These are phyloP conservation scores for Rosalia funebris DNA, from an alignment of 2,888 invertebrate species.

Conservation along the genomic window DNA sequence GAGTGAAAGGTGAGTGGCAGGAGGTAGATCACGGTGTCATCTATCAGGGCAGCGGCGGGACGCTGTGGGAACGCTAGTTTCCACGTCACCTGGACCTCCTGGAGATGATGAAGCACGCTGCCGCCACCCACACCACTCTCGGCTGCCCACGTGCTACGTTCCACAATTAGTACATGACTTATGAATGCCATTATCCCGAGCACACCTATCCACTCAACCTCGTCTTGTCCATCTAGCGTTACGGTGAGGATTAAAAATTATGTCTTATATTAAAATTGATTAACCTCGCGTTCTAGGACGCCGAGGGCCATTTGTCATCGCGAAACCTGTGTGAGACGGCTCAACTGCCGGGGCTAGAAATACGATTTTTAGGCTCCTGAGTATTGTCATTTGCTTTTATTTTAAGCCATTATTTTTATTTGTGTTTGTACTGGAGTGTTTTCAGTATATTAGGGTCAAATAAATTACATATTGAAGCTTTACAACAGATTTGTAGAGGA, in stretches of 20 bases:
- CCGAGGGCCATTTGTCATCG: neutral
- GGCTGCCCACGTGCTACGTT: slow-evolving; percentile 26
- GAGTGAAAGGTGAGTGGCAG: slow-evolving; percentile 50
- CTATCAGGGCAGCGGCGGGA: slow-evolving; percentile 54
- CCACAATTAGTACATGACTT: slow-evolving; percentile 48
- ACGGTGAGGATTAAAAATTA: slow-evolving; percentile 43
- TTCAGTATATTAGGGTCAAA: too few relatives aligned
- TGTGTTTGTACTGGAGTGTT: too few relatives aligned
- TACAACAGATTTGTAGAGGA: too few relatives aligned
- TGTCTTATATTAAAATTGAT: slow-evolving; percentile 43
- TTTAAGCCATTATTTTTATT: too few relatives aligned
- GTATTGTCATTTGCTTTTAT: too few relatives aligned
- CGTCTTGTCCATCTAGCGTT: slow-evolving; percentile 45
- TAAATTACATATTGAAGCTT: too few relatives aligned
- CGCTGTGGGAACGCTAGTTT: slow-evolving; percentile 57
- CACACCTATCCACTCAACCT: slow-evolving; percentile 45
- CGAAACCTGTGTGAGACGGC: neutral
- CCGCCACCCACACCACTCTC: slow-evolving; percentile 49
- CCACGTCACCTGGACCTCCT: slow-evolving; percentile 60
- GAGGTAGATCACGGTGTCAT: slow-evolving; percentile 60
- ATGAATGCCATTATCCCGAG: slow-evolving; percentile 47
- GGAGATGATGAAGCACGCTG: slow-evolving; percentile 51
- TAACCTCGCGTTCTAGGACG: slow-evolving; percentile 1
- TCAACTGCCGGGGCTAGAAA: too few relatives aligned
- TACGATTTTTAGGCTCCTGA: too few relatives aligned